Percentiles rank a stretch among this genome's conserved stretches.
Conservation (phyloP, 1,140 invertebrate species). For the Ostrea edulis region DNA sequence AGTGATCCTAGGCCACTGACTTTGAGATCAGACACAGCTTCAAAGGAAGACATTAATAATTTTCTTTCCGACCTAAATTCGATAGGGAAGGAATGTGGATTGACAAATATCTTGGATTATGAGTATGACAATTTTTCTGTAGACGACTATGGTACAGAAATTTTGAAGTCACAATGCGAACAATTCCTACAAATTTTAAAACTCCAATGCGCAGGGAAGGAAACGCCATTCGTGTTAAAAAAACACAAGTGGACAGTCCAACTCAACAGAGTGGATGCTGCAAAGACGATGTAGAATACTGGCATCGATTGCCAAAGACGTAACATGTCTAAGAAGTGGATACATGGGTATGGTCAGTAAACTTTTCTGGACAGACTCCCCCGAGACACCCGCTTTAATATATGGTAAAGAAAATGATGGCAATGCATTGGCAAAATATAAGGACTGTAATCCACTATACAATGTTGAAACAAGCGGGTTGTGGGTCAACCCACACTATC, state of each 20-base stretch:
- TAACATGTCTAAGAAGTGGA: not conserved
- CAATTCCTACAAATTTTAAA: too few species aligned
- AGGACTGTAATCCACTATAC: not conserved
- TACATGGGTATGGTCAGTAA: not conserved
- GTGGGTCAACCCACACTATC: too few species aligned
- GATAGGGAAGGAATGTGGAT: not conserved
- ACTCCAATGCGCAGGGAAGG: too few species aligned
- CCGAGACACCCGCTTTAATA: too few species aligned
- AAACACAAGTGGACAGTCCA: too few species aligned
- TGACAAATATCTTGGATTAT: slow-evolving; percentile 14
- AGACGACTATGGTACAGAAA: slow-evolving; percentile 23
- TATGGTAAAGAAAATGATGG: slow-evolving; percentile 20
- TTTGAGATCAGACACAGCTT: too few species aligned
- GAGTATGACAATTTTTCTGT: slow-evolving; percentile 15
- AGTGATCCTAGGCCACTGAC: not conserved
- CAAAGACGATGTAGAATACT: not conserved
- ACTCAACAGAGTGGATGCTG: too few species aligned
- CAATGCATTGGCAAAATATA: slow-evolving; percentile 31
- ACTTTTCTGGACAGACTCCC: not conserved
- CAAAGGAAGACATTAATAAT: too few species aligned
- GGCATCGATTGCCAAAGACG: slow-evolving; percentile 17
- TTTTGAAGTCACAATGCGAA: too few species aligned
- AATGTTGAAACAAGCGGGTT: not conserved
- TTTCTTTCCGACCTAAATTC: too few species aligned
- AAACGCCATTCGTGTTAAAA: too few species aligned